A percentile compares a stretch with the other conserved stretches of the same genome.
Evolutionary conservation across 2,113 vertebrate species (phyloP).

Genomic region (Acanthisitta chloris): DNA sequence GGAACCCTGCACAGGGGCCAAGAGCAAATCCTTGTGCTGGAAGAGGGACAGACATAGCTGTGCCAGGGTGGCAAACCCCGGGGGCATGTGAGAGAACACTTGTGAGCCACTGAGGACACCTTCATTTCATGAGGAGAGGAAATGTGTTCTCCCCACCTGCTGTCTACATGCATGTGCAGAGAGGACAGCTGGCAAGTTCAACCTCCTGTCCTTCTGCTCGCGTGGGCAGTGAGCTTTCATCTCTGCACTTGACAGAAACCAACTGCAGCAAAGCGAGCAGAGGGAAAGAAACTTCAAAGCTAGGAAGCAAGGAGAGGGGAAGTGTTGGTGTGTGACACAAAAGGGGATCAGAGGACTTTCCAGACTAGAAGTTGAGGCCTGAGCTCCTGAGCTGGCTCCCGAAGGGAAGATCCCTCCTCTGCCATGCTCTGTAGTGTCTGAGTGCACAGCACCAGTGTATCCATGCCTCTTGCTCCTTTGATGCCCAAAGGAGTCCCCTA

Average conservation of each 20-base stretch:
- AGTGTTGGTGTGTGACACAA: neutral
- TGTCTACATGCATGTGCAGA: neutral
- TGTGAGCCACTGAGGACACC: neutral
- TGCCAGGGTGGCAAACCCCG: neutral
- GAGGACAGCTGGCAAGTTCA: neutral
- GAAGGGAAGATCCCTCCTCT: neutral
- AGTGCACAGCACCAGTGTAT: neutral
- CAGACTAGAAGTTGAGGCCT: neutral
- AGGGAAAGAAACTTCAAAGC: neutral
- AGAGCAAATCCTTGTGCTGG: neutral
- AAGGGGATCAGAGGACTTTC: neutral
- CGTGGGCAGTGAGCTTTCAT: neutral
- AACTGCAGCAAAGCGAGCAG: neutral
- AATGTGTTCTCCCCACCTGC: neutral
- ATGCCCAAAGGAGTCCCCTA: neutral
- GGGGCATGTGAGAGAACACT: accelerated
- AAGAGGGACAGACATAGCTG: accelerated
- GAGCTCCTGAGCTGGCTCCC: neutral
- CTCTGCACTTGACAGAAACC: neutral
- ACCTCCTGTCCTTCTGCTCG: neutral
- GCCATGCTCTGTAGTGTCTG: accelerated
- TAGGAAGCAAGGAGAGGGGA: neutral
- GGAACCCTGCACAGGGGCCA: neutral
- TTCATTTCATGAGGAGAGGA: neutral
- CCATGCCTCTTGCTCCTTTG: neutral